These are phyloP conservation scores for Baryphthengus martii DNA, from an alignment of 2,113 vertebrate genomes.

Conservation along the genomic window DNA sequence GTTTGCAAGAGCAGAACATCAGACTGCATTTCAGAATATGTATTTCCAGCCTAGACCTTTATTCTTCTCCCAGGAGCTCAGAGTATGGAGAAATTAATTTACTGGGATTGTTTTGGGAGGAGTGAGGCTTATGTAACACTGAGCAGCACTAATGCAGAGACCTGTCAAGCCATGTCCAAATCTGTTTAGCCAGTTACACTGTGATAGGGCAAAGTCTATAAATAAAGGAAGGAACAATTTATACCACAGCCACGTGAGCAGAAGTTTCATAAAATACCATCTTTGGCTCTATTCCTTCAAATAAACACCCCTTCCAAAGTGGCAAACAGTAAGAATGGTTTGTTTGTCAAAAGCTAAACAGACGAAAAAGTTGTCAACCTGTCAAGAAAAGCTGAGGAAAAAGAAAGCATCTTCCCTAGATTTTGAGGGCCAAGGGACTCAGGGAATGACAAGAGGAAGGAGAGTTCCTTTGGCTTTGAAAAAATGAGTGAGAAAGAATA, in stretches of 20 bases:
- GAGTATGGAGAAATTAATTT: neutral
- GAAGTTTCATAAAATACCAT: neutral
- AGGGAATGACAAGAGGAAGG: neutral
- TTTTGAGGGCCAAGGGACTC: neutral
- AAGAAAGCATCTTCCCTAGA: neutral
- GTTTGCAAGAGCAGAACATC: neutral
- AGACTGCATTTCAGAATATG: neutral
- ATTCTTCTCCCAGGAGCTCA: neutral
- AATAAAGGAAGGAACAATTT: neutral
- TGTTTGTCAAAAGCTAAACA: neutral
- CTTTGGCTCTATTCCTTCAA: neutral
- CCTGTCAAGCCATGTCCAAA: neutral
- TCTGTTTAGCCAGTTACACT: neutral
- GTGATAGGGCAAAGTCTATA: neutral
- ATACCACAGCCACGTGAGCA: neutral
- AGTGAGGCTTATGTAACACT: neutral
- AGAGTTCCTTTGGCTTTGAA: neutral
- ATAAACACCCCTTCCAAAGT: neutral
- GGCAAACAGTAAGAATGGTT: neutral
- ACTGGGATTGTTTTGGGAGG: neutral
- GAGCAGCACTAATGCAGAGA: neutral
- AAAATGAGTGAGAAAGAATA: neutral
- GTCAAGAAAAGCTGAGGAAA: neutral
- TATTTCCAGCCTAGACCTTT: neutral
- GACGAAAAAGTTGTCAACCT: neutral